Evolutionary conservation across 1,140 invertebrate species (phyloP).

Genomic region (Zaprionus camerounensis): DNA sequence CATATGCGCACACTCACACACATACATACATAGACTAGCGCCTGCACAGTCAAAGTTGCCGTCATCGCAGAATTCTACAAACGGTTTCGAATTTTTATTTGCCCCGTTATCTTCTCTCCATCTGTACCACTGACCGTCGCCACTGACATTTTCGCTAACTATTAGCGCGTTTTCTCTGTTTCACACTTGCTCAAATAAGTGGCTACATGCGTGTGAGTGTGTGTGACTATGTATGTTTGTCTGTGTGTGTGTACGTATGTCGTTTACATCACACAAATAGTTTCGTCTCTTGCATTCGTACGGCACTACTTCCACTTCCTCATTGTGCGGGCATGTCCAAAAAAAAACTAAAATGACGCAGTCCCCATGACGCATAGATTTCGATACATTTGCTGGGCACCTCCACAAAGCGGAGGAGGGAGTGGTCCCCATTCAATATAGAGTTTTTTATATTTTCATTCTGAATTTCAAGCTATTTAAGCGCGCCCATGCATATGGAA

Average conservation of each 20-base stretch:
- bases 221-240: not conserved
- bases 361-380: slow-evolving; percentile 53
- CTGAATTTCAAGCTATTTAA: slow-evolving; percentile 35
- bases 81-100: slow-evolving; percentile 62
- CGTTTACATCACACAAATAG: slow-evolving; percentile 38
- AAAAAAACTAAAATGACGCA: slow-evolving; percentile 42
- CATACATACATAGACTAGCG: not conserved
- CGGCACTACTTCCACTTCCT: slow-evolving; percentile 46
- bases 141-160: slow-evolving; percentile 41
- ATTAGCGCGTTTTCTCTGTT: slow-evolving; percentile 30
- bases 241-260: not conserved
- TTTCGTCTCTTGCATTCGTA: slow-evolving; percentile 39
- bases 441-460: not conserved
- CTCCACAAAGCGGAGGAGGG: slow-evolving; percentile 21
- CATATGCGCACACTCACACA: slow-evolving; percentile 10
- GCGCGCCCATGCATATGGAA: slow-evolving; percentile 26
- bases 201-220: not conserved
- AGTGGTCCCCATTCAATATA: slow-evolving; percentile 19
- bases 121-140: slow-evolving; percentile 48
- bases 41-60: slow-evolving; percentile 59
- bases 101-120: slow-evolving; percentile 54
- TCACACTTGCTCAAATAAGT: slow-evolving; percentile 31
- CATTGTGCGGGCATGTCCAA: slow-evolving; percentile 45
- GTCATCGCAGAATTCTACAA: slow-evolving; percentile 67
- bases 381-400: slow-evolving; percentile 34